Percentiles rank a stretch among this genome's conserved stretches.
Evolutionary conservation across 2,113 vertebrate species (phyloP).

Genomic region (Fulica atra): DNA sequence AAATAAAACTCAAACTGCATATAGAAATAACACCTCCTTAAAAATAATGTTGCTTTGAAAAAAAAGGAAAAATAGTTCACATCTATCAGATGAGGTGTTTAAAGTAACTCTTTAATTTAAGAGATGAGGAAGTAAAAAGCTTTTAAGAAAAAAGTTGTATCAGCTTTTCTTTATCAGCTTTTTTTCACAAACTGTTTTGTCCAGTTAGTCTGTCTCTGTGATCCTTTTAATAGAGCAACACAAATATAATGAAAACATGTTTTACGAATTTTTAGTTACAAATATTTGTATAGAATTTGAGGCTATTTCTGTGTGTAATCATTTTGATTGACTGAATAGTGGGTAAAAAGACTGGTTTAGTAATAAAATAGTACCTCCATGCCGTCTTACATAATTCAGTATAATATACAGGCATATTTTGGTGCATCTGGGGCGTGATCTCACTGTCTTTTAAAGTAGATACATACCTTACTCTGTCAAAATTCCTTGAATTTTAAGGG

Average conservation of each 20-base stretch:
- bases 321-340: background rate
- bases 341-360: background rate
- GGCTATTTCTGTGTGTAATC: background rate
- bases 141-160: background rate
- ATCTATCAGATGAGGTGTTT: background rate
- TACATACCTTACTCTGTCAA: background rate
- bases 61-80: background rate
- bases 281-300: background rate
- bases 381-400: background rate
- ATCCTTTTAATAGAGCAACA: background rate
- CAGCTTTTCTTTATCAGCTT: background rate
- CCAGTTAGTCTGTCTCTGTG: background rate
- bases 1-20: conserved; percentile 27
- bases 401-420: background rate
- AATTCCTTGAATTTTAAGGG: background rate
- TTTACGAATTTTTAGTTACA: background rate
- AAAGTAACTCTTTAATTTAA: conserved; percentile 10
- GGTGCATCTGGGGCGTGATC: background rate
- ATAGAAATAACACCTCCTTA: conserved; percentile 6
- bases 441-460: background rate
- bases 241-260: background rate
- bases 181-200: background rate
- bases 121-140: background rate
- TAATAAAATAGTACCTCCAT: background rate
- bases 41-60: background rate